A percentile compares a stretch with the other conserved stretches of the same genome.
Evolutionary conservation across 2,113 vertebrate species (phyloP).

Genomic region (Solea senegalensis): DNA sequence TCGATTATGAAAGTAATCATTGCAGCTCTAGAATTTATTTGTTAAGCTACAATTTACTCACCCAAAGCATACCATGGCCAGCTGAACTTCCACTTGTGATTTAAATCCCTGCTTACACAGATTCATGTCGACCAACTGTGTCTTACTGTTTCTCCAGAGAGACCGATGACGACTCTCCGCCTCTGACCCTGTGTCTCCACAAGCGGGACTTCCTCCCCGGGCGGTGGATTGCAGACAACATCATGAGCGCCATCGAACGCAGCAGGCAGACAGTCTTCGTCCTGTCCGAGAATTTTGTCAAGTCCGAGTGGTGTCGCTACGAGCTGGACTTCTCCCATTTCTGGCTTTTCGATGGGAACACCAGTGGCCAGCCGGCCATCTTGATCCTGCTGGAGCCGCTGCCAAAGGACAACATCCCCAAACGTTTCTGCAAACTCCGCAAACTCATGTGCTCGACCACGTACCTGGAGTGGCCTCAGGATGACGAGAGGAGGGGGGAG

Average conservation of each 20-base stretch:
- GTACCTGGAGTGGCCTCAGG: constrained; percentile 90
- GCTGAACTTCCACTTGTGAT: too few relatives aligned
- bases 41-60: too few relatives aligned
- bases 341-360: constrained; percentile 87
- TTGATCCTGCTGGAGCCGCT: constrained; percentile 89
- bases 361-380: constrained; percentile 76
- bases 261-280: constrained; percentile 88
- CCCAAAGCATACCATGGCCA: too few relatives aligned
- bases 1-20: too few relatives aligned
- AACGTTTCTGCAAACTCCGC: constrained; percentile 88
- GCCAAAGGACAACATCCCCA: constrained; percentile 84
- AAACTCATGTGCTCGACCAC: constrained; percentile 92
- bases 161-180: constrained; percentile 40
- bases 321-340: constrained; percentile 95
- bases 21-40: too few relatives aligned
- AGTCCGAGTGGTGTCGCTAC: constrained; percentile 94
- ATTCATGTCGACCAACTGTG: neutral
- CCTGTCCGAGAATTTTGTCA: constrained; percentile 89
- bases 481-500: constrained; percentile 60
- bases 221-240: constrained; percentile 91
- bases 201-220: constrained; percentile 90
- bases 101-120: too few relatives aligned
- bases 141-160: constrained; percentile 5
- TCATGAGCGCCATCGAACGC: constrained; percentile 88
- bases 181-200: constrained; percentile 87